Percentiles rank a stretch among this genome's conserved stretches.
phyloP scores from a whole-genome alignment of 2,113 vertebrate genomes.

The Megaceryle torquata region DNA sequence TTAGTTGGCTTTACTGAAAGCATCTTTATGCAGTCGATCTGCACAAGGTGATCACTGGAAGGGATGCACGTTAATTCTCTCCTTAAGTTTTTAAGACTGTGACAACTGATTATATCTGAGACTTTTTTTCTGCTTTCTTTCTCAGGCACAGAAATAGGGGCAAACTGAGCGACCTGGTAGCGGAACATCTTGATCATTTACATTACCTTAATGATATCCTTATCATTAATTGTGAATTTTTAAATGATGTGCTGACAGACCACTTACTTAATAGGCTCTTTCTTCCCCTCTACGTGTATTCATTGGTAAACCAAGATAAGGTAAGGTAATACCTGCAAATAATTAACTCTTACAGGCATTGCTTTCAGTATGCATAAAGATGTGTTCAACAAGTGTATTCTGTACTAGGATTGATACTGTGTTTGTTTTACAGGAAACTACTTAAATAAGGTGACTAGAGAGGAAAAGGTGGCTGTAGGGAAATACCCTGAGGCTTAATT shows the following conservation, averaged over 20 bases:
- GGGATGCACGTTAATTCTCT: background rate
- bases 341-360: background rate
- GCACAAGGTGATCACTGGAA: background rate
- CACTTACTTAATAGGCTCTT: constrained; percentile 97
- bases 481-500: background rate
- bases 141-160: constrained; percentile 92
- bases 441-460: background rate
- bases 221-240: constrained; percentile 97
- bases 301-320: constrained; percentile 87
- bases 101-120: background rate
- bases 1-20: background rate
- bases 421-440: background rate
- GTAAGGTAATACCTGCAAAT: constrained; percentile 55
- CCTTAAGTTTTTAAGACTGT: background rate
- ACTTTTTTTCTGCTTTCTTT: background rate
- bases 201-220: constrained; percentile 99
- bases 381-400: background rate
- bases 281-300: constrained; percentile 94
- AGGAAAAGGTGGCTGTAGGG: background rate
- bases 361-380: background rate
- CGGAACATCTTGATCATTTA: constrained; percentile 95
- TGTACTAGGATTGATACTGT: background rate
- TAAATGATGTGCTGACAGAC: constrained; percentile 96
- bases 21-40: background rate
- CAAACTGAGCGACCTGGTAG: constrained; percentile 94